Evolutionary conservation across 64 coral and sea anemone genomes (phyloP).

Genomic region (Pocillopora verrucosa): DNA sequence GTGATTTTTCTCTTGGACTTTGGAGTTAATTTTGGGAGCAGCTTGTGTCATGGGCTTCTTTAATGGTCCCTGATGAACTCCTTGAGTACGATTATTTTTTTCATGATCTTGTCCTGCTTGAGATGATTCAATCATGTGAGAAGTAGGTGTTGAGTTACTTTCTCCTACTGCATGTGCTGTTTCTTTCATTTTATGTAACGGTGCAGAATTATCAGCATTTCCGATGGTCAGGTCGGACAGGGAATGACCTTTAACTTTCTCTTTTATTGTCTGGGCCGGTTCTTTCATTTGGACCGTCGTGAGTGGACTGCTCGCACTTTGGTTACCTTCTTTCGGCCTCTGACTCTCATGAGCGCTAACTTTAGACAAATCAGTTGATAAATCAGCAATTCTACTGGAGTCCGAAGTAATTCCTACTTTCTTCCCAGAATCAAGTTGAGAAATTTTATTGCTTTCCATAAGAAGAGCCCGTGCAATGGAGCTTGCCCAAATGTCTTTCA

Average conservation of each 20-base stretch:
- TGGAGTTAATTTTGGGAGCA: neutral
- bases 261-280: neutral
- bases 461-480: slow-evolving; percentile 13
- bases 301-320: neutral
- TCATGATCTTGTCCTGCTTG: neutral
- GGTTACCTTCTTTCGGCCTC: neutral
- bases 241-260: neutral
- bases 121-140: neutral
- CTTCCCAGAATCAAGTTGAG: neutral
- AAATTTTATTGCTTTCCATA: slow-evolving; percentile 20
- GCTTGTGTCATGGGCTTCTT: neutral
- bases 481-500: slow-evolving; percentile 13
- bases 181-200: neutral
- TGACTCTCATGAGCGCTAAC: neutral
- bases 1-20: neutral
- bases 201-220: neutral
- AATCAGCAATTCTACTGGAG: neutral
- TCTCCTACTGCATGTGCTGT: neutral
- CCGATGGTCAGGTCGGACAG: neutral
- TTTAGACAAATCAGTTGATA: neutral
- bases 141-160: neutral
- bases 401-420: neutral
- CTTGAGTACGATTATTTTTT: neutral
- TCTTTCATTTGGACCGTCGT: neutral
- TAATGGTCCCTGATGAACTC: neutral